Percentiles rank a stretch among this genome's conserved stretches.
Conservation (phyloP, 2,113 vertebrate genomes). For the Synchiropus splendidus region DNA sequence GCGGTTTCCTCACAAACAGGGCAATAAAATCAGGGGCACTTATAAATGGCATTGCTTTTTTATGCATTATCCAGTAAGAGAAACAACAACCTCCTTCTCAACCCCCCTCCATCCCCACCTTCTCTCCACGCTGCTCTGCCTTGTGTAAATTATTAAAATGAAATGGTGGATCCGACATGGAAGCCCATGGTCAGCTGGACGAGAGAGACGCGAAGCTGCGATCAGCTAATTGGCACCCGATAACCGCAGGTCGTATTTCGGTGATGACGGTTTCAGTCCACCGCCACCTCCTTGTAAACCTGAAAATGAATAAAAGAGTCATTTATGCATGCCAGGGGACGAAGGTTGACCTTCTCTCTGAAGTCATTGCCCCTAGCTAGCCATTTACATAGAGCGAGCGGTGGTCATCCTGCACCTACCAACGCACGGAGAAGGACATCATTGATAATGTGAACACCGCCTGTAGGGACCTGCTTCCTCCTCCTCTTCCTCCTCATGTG, state of each 20-base stretch:
- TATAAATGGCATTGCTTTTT: not conserved
- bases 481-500: not conserved
- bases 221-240: slow-evolving; percentile 50
- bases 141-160: slow-evolving; percentile 39
- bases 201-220: slow-evolving; percentile 6
- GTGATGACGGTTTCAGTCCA: slow-evolving; percentile 41
- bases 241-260: slow-evolving; percentile 53
- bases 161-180: slow-evolving; percentile 41
- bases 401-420: slow-evolving; percentile 33
- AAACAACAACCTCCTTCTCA: not conserved
- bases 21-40: too few species aligned
- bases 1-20: slow-evolving; percentile 6
- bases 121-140: slow-evolving; percentile 3
- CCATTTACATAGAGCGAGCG: slow-evolving; percentile 72
- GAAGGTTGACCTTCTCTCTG: slow-evolving; percentile 72
- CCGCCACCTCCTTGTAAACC: slow-evolving; percentile 54
- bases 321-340: slow-evolving; percentile 64
- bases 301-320: slow-evolving; percentile 68
- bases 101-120: slow-evolving; percentile 7
- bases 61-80: slow-evolving; percentile 15
- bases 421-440: slow-evolving; percentile 54
- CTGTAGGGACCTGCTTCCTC: slow-evolving; percentile 45
- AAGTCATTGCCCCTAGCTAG: slow-evolving; percentile 69
- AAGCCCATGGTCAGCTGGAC: slow-evolving; percentile 13
- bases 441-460: slow-evolving; percentile 66